Percentiles rank a stretch among this genome's conserved stretches.
Evolutionary conservation across 37 sponge, comb jelly and placozoan genomes (phyloP).

Genomic region (Diacarnus erythraeanus): DNA sequence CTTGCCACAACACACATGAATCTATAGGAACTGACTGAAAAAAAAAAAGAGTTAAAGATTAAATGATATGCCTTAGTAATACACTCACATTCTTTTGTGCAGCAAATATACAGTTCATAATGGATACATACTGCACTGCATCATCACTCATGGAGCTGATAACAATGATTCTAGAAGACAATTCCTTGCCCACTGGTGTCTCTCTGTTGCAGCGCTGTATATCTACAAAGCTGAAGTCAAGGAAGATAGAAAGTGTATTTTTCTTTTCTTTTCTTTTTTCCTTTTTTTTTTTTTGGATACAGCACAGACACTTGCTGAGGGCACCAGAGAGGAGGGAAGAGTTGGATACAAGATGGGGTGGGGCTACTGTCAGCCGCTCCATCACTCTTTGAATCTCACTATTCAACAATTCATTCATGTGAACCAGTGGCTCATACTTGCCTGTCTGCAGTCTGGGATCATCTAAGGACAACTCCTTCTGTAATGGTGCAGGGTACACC

Average conservation of each 20-base stretch:
- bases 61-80: not conserved
- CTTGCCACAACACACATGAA: conserved; percentile 81
- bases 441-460: conserved; percentile 32
- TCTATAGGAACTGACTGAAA: conserved; percentile 84
- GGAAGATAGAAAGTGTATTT: not conserved
- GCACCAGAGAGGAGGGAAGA: conserved; percentile 57
- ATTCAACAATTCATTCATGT: conserved; percentile 45
- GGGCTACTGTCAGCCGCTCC: not conserved
- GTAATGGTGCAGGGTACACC: conserved; percentile 32
- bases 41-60: not conserved
- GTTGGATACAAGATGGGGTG: conserved; percentile 8
- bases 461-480: conserved; percentile 2
- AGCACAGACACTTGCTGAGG: conserved; percentile 60
- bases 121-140: conserved; percentile 74
- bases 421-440: conserved; percentile 61
- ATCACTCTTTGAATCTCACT: conserved; percentile 35
- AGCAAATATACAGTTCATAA: conserved; percentile 96
- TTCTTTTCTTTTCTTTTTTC: not conserved
- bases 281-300: conserved; percentile 37
- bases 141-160: conserved; percentile 64
- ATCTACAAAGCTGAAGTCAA: conserved; percentile 34
- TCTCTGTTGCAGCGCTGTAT: conserved; percentile 62
- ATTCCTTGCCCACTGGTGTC: conserved; percentile 32
- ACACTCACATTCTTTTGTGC: conserved; percentile 88
- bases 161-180: conserved; percentile 67